Evolutionary conservation across 2,113 vertebrate genomes (phyloP).

Genomic region (Macrotus californicus): DNA sequence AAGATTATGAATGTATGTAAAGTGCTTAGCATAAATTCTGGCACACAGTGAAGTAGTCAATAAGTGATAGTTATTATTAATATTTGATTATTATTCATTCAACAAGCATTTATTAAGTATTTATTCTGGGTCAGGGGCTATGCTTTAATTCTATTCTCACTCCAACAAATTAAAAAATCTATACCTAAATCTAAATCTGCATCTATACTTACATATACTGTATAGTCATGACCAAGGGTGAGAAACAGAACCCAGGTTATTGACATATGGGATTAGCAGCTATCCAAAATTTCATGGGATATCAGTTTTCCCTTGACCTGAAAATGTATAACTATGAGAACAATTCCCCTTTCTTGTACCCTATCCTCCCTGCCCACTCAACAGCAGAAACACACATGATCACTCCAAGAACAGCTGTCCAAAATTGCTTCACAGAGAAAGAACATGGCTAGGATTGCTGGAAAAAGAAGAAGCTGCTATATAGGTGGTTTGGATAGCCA

Average conservation of each 20-base stretch:
- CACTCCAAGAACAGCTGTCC: background rate
- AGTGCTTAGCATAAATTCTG: background rate
- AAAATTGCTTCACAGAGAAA: background rate
- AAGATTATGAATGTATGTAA: background rate
- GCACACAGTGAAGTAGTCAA: background rate
- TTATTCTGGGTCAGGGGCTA: background rate
- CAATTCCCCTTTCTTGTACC: background rate
- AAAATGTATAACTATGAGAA: background rate
- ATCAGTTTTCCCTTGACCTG: background rate
- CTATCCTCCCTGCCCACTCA: background rate
- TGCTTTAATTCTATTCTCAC: background rate
- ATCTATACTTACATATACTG: background rate
- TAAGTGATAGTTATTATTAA: background rate
- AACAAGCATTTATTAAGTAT: background rate
- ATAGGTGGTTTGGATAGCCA: slow-evolving; percentile 16
- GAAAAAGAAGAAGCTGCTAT: background rate
- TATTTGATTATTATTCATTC: background rate
- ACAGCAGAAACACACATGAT: background rate
- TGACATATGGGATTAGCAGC: background rate
- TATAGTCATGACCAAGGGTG: background rate
- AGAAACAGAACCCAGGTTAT: background rate
- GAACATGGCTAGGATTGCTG: background rate
- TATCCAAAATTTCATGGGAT: background rate
- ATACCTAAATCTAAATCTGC: background rate
- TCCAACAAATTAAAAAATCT: background rate